Evolutionary conservation across 1,140 invertebrate genomes (phyloP).

Genomic region (Drosophila truncata): DNA sequence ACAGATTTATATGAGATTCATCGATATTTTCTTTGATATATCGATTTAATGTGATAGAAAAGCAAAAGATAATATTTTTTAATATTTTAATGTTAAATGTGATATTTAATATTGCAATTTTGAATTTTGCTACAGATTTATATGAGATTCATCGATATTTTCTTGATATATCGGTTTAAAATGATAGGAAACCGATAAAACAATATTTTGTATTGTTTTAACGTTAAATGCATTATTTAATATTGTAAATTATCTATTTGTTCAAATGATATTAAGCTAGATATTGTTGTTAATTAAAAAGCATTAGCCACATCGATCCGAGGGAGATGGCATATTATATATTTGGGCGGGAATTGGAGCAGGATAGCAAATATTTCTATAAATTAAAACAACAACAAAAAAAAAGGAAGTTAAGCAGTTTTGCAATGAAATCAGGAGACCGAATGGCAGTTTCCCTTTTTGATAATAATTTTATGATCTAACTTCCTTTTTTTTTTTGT

Average conservation of each 20-base stretch:
- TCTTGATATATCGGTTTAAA: too few species aligned
- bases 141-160: too few species aligned
- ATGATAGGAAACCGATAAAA: too few species aligned
- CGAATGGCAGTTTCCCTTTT: too few species aligned
- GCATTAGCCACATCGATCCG: slow-evolving; percentile 6
- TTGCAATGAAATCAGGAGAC: neutral
- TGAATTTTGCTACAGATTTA: too few species aligned
- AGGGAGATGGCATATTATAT: slow-evolving; percentile 33
- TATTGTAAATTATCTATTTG: neutral
- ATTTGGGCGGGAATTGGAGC: slow-evolving; percentile 2
- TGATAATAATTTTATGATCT: too few species aligned
- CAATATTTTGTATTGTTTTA: neutral
- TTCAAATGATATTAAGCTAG: neutral
- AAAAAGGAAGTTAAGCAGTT: neutral
- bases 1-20: too few species aligned
- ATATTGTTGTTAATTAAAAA: neutral
- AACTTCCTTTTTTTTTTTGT: neutral
- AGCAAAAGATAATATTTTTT: too few species aligned
- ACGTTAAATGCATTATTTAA: neutral
- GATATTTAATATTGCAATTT: too few species aligned
- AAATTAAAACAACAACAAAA: neutral
- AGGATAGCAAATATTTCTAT: neutral
- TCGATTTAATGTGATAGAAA: too few species aligned
- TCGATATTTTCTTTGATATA: too few species aligned
- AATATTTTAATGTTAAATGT: too few species aligned